These are phyloP conservation scores for Asbolus verrucosus DNA, from an alignment of 1,140 invertebrate genomes.

Conservation along the genomic window DNA sequence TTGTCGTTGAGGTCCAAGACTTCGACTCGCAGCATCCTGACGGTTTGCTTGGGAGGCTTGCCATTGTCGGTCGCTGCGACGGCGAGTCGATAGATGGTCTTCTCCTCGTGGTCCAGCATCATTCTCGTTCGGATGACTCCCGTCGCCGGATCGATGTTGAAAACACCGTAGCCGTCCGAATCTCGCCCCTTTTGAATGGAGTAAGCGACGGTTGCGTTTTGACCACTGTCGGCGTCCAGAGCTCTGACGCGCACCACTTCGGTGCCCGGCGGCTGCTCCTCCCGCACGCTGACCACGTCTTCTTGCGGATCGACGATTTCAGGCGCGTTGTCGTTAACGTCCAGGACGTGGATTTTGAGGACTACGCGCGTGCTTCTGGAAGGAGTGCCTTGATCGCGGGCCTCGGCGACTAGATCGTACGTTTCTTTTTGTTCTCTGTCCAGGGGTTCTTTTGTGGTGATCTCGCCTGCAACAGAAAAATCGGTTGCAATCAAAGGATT, in stretches of 20 bases:
- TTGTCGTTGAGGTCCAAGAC: slow-evolving; percentile 93
- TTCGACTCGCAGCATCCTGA: slow-evolving; percentile 85
- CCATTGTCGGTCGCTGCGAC: slow-evolving; percentile 90
- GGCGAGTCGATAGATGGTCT: slow-evolving; percentile 85
- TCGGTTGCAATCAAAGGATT: slow-evolving; percentile 1
- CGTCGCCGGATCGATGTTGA: slow-evolving; percentile 86
- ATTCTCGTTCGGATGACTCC: slow-evolving; percentile 90
- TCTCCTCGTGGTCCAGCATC: slow-evolving; percentile 91
- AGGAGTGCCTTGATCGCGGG: slow-evolving; percentile 85
- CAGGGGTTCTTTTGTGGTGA: slow-evolving; percentile 82
- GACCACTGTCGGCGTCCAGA: slow-evolving; percentile 86
- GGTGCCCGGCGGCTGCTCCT: slow-evolving; percentile 84
- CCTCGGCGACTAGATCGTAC: slow-evolving; percentile 88
- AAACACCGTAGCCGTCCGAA: slow-evolving; percentile 85
- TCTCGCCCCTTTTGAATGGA: slow-evolving; percentile 86
- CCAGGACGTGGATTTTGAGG: slow-evolving; percentile 80
- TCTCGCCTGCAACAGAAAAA: slow-evolving; percentile 76
- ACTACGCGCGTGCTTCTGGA: slow-evolving; percentile 79
- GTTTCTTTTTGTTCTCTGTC: slow-evolving; percentile 84
- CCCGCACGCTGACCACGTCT: slow-evolving; percentile 87
- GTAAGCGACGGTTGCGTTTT: slow-evolving; percentile 90
- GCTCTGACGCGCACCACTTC: slow-evolving; percentile 89
- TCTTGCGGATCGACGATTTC: slow-evolving; percentile 89
- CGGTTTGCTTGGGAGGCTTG: slow-evolving; percentile 81
- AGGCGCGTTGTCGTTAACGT: slow-evolving; percentile 93